Conservation (phyloP, 1,140 invertebrate genomes). For the Pentalonia nigronervosa region DNA sequence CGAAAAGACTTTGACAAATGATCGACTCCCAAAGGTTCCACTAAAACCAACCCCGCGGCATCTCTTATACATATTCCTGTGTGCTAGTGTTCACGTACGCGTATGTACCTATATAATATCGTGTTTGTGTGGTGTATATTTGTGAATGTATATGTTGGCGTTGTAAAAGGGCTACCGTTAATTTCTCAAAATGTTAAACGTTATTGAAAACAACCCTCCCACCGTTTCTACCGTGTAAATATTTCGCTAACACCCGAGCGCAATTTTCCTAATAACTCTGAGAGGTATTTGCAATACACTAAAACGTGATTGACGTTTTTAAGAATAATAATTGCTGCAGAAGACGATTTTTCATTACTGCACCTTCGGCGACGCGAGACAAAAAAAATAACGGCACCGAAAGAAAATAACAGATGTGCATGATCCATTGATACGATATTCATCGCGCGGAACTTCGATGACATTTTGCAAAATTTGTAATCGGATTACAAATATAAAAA, state of each 20-base stretch:
- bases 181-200: conserved; percentile 57
- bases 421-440: background rate
- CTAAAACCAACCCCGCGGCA: conserved; percentile 29
- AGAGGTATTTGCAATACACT: conserved; percentile 55
- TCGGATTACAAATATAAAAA: background rate
- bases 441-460: background rate
- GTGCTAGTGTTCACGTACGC: background rate
- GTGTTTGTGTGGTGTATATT: background rate
- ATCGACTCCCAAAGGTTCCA: conserved; percentile 31
- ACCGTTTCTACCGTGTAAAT: conserved; percentile 34
- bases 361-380: background rate
- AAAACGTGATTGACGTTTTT: conserved; percentile 50
- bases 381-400: background rate
- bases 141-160: background rate
- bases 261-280: conserved; percentile 50
- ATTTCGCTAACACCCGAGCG: conserved; percentile 46
- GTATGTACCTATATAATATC: conserved; percentile 4
- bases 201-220: conserved; percentile 56
- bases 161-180: conserved; percentile 56
- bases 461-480: background rate
- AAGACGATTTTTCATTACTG: conserved; percentile 51
- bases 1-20: conserved; percentile 57
- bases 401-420: background rate
- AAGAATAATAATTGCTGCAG: conserved; percentile 41
- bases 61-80: conserved; percentile 10